These are phyloP conservation scores for Ailurus styani DNA, from an alignment of 2,113 vertebrate species.

Conservation along the genomic window DNA sequence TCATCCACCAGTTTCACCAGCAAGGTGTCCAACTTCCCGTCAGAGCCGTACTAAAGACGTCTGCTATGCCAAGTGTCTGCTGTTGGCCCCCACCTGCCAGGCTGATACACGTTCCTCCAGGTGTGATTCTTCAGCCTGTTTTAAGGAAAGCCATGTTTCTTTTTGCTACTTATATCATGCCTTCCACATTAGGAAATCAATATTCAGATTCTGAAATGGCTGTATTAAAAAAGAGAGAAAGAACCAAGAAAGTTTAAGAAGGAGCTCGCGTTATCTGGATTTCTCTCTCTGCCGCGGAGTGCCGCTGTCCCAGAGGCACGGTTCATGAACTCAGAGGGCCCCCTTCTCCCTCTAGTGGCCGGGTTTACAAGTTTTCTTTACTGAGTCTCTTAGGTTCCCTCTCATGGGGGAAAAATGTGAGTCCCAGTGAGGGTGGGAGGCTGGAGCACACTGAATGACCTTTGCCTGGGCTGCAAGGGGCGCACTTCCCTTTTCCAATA, in stretches of 20 bases:
- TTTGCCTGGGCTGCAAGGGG: neutral
- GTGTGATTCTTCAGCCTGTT: neutral
- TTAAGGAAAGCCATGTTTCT: neutral
- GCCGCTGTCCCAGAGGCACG: accelerated
- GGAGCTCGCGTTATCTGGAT: neutral
- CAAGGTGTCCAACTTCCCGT: neutral
- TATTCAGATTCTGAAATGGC: neutral
- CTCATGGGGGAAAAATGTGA: neutral
- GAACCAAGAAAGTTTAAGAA: neutral
- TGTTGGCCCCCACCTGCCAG: neutral
- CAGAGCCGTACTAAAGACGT: neutral
- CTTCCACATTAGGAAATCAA: neutral
- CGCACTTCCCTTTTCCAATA: neutral
- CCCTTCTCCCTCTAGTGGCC: neutral
- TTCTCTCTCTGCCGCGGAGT: neutral
- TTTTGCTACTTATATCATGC: neutral
- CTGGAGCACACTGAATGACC: accelerated
- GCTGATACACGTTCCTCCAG: neutral
- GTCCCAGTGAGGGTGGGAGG: neutral
- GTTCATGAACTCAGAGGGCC: neutral
- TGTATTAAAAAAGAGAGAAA: neutral
- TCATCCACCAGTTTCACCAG: neutral
- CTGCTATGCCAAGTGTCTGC: neutral
- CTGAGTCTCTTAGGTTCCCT: neutral
- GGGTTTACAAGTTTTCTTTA: neutral